Evolutionary conservation across 2,797 vertebrate genomes (phyloP).

Genomic region (Phoxinus dragarum): DNA sequence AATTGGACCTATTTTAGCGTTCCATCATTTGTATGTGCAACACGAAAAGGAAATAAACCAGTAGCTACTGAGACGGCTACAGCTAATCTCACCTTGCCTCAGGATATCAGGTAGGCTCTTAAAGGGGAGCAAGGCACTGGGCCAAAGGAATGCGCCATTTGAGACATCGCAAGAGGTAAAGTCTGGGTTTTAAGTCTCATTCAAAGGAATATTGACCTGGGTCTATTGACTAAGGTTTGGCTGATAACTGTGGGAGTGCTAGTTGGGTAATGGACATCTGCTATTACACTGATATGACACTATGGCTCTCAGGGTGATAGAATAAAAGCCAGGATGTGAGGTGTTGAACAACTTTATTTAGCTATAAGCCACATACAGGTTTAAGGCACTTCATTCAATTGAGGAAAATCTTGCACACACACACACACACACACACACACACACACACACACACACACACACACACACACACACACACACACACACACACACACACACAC

Average conservation of each 20-base stretch:
- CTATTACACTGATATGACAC: constrained; percentile 33
- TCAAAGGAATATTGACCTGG: constrained; percentile 28
- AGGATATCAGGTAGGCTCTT: constrained; percentile 25
- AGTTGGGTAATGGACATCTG: constrained; percentile 25
- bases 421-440: too few species aligned
- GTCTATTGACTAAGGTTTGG: constrained; percentile 39
- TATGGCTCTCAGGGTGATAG: background rate
- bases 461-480: background rate
- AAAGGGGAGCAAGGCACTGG: constrained; percentile 20
- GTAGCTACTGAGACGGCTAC: constrained; percentile 41
- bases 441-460: background rate
- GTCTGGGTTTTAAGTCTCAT: constrained; percentile 42
- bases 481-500: background rate
- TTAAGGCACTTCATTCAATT: background rate
- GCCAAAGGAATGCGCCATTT: constrained; percentile 26
- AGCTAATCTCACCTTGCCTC: constrained; percentile 27
- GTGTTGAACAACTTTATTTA: constrained; percentile 4
- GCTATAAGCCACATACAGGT: background rate
- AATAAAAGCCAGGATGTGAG: constrained; percentile 2
- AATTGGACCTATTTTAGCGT: constrained; percentile 66
- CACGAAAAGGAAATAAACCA: constrained; percentile 51
- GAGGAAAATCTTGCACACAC: background rate
- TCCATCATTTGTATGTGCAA: constrained; percentile 64
- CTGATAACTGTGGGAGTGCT: constrained; percentile 27
- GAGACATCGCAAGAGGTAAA: constrained; percentile 46